Evolutionary conservation across 2,113 vertebrate genomes (phyloP).

Genomic region (Campylomormyrus tamandua): DNA sequence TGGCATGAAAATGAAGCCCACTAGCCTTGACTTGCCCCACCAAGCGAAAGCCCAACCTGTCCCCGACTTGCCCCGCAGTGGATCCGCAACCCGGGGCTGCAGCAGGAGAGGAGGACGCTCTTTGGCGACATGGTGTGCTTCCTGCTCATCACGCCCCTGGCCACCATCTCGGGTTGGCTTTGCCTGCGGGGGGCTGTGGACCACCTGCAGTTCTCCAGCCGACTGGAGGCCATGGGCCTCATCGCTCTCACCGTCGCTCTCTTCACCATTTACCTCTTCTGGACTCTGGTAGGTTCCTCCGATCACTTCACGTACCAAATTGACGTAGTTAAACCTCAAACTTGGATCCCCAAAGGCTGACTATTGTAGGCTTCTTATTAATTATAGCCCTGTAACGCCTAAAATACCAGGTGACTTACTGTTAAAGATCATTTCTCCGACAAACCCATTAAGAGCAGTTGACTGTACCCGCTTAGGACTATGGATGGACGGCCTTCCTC

Average conservation of each 20-base stretch:
- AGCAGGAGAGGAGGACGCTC: conserved; percentile 86
- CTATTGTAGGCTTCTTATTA: background rate
- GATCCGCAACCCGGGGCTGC: conserved; percentile 81
- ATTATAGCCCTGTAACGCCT: background rate
- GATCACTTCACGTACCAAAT: background rate
- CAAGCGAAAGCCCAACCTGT: background rate
- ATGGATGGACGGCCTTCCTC: background rate
- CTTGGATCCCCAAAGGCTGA: background rate
- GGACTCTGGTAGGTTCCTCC: conserved; percentile 83
- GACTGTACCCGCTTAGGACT: background rate
- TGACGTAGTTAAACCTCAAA: background rate
- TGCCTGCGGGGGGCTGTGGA: conserved; percentile 88
- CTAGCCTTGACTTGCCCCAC: background rate
- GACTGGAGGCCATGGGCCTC: conserved; percentile 85
- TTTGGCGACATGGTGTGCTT: conserved; percentile 96
- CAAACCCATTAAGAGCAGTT: background rate
- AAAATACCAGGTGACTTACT: background rate
- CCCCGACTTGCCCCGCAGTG: conserved; percentile 60
- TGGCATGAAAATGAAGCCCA: background rate
- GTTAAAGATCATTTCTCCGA: background rate
- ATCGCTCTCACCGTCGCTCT: conserved; percentile 93
- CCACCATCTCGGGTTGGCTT: conserved; percentile 90
- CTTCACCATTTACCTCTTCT: conserved; percentile 94
- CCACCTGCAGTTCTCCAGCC: conserved; percentile 84
- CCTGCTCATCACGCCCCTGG: conserved; percentile 88